phyloP scores from a whole-genome alignment of 2,888 invertebrate genomes.

The Morpho helenor region DNA sequence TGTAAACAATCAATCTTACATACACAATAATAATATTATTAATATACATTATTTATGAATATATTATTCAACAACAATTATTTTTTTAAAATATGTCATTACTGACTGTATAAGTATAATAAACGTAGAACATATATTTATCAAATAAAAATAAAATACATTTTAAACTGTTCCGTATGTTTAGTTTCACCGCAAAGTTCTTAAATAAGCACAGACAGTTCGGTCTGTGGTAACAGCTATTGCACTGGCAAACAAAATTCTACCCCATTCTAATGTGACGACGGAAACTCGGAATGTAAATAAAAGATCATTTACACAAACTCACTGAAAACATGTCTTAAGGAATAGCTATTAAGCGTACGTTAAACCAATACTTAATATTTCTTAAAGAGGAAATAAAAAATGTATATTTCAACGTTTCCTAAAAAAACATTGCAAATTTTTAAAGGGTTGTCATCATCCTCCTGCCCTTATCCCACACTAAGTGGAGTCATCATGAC shows the following conservation, averaged over 20 bases:
- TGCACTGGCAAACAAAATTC: conserved; percentile 30
- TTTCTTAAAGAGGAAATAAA: conserved; percentile 1
- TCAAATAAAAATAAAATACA: neutral
- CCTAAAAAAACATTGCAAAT: neutral
- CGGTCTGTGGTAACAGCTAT: conserved; percentile 27
- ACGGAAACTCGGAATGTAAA: conserved; percentile 27
- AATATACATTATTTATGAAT: too few relatives aligned
- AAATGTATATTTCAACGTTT: too few relatives aligned
- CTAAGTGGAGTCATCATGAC: too few relatives aligned
- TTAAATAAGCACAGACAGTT: conserved; percentile 24
- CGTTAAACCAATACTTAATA: conserved; percentile 3
- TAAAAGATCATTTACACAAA: conserved; percentile 25
- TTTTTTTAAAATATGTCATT: too few relatives aligned
- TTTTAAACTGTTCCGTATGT: conserved; percentile 12
- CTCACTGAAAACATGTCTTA: conserved; percentile 15
- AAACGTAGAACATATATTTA: too few relatives aligned
- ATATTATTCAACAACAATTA: too few relatives aligned
- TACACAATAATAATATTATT: too few relatives aligned
- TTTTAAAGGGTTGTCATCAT: too few relatives aligned
- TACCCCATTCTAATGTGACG: conserved; percentile 26
- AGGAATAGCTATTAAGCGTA: conserved; percentile 13
- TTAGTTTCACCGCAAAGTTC: conserved; percentile 20
- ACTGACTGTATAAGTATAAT: too few relatives aligned
- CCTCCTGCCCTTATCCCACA: too few relatives aligned
- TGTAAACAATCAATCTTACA: too few relatives aligned